Evolutionary conservation across 2,113 vertebrate genomes (phyloP), one percentile per base, ranked within the genome.

Genomic region (Tympanuchus pallidicinctus): DNA sequence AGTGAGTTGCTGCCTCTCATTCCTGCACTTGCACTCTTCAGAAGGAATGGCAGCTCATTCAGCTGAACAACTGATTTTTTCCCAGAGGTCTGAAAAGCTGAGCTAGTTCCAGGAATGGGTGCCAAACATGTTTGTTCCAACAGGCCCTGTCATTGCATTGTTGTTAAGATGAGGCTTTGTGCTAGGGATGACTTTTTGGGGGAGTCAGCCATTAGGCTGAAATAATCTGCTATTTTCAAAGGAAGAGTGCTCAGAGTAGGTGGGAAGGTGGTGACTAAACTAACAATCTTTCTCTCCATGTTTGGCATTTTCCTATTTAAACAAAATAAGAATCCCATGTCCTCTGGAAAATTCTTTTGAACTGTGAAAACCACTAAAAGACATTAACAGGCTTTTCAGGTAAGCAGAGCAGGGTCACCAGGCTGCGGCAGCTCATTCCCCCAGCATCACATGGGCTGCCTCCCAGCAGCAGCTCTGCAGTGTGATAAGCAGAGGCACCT

Each of bases 321-420:
- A 89, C n/a, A 69, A 75, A 82, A 72, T 6, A 91, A 82, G 84
- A 81, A 81, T 65, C 38, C 2, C 17, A 64, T 43, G 36, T n/a
- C 30, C 73, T 88, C 81, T 94, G 76, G 88, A 95, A 96, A 91
- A 87, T 82, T 88, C 94, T 89, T 4, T 4, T 66, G 54, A 87
- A 73, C 45, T 65, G 9, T 5, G n/a, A 50, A 1, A 54, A 60
- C 19, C 63, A 32, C 9, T 48, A 70, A 82, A 84, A 88, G 65
- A 67, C 5, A 56, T 24, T 42, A 88, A 64, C 57, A 32, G 59
- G 60, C 10, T 47, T 90, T 95, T 82, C 60, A 88, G 69, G 64
- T 69, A 88, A 95, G 82, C 71, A 74, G 82, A 89, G 64, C 50
- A 61, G 79, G 67, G 54, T 92, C 82, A 61, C 63, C 27, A 6